Base-by-base conservation (phyloP, 2,888 invertebrate genomes). In the Drosophila antonietae region DNA sequence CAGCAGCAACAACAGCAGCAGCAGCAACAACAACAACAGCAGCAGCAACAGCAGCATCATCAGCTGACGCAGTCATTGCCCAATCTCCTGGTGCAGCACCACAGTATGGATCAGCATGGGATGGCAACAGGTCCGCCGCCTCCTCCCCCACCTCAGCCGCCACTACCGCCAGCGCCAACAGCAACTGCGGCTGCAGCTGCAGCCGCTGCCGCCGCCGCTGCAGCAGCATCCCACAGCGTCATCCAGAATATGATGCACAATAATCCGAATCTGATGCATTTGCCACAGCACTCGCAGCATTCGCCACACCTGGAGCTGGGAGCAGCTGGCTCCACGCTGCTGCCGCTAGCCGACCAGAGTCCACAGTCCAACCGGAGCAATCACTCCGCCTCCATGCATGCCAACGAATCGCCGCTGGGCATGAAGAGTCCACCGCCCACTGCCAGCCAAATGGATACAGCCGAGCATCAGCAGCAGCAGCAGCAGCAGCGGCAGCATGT, bases 241-340 rank as follows among this genome's bases (percentile, higher is more conserved):
- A 91, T 89, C 37, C 92, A 92, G 58, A 91, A 90, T 68, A 90
- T 91, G 75, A 91, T 93, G 91, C 92, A 92, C 70, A 92, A 90
- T 68, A 92, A 91, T 74, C 90, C 90, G 23, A 92, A 91, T 85
- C 78, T 92, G 43, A 90, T 92, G 88, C 92, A 92, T 73, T 78
- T 92, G 68, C 86, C 91, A 15, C 79, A 80, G 23, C 84, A 80
- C 35, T 77, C 84, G 28, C 71, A 90, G 49, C 85, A 84, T 33
- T 75, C 81, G 35, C 90, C 88, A 9, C 90, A 88, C 57, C 64
- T 77, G 49, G 89, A 88, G 31, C 62, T 90, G 73, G 73, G 75
- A 18, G 70, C 63, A 2, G 63, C 31, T 12, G 49, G 73, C 3
- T 72, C 63, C 53, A 82, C 90, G 33, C 75, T 90, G 58, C 39